A percentile compares a stretch with the other conserved stretches of the same genome.
Conservation (phyloP, 2,888 invertebrate genomes). For the Anarsia innoxiella region DNA sequence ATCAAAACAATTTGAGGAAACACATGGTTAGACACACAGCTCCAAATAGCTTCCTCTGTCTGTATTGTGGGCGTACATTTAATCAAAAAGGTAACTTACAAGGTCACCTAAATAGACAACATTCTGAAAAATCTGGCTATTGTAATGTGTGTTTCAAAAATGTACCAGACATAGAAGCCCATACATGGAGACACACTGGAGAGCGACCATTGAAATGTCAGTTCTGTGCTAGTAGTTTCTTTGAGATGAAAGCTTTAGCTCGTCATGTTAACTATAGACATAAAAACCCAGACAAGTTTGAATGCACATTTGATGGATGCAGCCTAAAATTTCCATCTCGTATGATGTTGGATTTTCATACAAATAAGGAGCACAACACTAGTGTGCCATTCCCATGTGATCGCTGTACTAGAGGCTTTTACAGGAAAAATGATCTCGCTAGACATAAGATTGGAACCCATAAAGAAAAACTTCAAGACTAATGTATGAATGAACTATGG, state of each 20-base stretch:
- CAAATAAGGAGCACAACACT: constrained; percentile 48
- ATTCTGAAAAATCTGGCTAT: constrained; percentile 70
- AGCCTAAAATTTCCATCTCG: constrained; percentile 44
- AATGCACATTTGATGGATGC: constrained; percentile 47
- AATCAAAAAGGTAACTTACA: constrained; percentile 65
- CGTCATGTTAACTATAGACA: constrained; percentile 55
- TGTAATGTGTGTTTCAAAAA: constrained; percentile 67
- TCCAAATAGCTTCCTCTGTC: constrained; percentile 47
- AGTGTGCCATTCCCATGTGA: constrained; percentile 50
- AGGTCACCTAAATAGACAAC: constrained; percentile 65
- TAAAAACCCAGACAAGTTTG: constrained; percentile 44
- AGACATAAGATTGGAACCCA: constrained; percentile 56
- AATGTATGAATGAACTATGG: too few species aligned
- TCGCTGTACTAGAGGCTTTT: constrained; percentile 54
- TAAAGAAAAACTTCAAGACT: constrained; percentile 37
- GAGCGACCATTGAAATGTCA: constrained; percentile 59
- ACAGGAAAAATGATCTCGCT: constrained; percentile 57
- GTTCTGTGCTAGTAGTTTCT: constrained; percentile 49
- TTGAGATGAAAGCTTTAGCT: constrained; percentile 45
- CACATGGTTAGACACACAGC: constrained; percentile 56
- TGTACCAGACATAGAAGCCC: constrained; percentile 69
- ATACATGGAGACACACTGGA: constrained; percentile 73
- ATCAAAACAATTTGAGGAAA: constrained; percentile 64
- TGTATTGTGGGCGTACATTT: constrained; percentile 57
- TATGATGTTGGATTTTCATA: constrained; percentile 54